Percentiles rank a stretch among this genome's conserved stretches.
These are phyloP conservation scores for Martes martes DNA, from an alignment of 2,113 vertebrate species.

Conservation along the genomic window DNA sequence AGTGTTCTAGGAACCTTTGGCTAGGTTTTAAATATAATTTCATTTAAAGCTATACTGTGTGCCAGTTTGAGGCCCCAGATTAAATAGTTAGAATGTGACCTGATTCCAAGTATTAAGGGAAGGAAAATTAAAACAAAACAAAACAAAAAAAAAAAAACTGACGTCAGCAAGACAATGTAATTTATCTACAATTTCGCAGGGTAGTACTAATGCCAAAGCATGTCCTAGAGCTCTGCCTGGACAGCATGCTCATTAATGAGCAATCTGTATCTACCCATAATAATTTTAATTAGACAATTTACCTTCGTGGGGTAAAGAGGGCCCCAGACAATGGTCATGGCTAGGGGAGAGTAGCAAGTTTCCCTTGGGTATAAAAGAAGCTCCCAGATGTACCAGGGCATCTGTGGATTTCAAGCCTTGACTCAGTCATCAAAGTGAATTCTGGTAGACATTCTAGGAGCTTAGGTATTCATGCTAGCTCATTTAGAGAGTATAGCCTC, in stretches of 20 bases:
- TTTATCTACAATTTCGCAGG: neutral
- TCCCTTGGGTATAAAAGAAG: neutral
- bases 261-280: neutral
- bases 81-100: constrained; percentile 19
- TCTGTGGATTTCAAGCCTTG: neutral
- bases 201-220: neutral
- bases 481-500: neutral
- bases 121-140: neutral
- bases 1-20: constrained; percentile 7
- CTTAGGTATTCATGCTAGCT: neutral
- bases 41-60: neutral
- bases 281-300: neutral
- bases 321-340: neutral
- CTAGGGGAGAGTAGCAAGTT: neutral
- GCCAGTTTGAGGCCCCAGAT: constrained; percentile 23
- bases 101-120: constrained; percentile 35
- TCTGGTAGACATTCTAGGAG: neutral
- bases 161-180: neutral
- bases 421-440: neutral
- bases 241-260: neutral
- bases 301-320: neutral
- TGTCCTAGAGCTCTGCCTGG: neutral
- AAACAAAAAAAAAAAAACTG: neutral
- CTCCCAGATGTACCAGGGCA: neutral
- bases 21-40: constrained; percentile 47